phyloP scores from a whole-genome alignment of 1,140 invertebrate genomes.

The Camponotus pennsylvanicus region DNA sequence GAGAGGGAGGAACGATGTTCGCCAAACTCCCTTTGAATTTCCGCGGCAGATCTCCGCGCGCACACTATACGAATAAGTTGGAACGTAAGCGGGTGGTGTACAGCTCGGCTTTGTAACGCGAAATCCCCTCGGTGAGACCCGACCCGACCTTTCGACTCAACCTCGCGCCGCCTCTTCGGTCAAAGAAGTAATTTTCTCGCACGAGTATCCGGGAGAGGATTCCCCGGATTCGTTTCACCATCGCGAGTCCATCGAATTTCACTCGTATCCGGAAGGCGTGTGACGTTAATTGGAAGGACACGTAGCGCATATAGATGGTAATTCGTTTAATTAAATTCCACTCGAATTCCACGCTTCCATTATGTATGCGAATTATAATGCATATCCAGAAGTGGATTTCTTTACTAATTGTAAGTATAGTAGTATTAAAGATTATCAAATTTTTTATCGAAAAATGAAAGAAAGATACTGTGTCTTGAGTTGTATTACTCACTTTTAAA shows the following conservation, averaged over 20 bases:
- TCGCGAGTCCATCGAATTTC: conserved; percentile 36
- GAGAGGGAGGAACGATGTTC: neutral
- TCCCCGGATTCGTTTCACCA: neutral
- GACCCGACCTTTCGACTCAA: conserved; percentile 16
- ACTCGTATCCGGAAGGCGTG: neutral
- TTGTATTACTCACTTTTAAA: neutral
- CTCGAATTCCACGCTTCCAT: conserved; percentile 26
- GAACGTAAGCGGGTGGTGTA: conserved; percentile 23
- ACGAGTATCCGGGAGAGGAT: neutral
- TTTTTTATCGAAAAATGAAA: neutral
- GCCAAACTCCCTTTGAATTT: conserved; percentile 54
- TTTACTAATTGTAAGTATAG: conserved; percentile 20
- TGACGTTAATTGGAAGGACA: conserved; percentile 45
- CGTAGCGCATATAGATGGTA: conserved; percentile 28
- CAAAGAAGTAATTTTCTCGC: conserved; percentile 48
- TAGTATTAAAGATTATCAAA: conserved; percentile 11
- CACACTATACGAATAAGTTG: conserved; percentile 46
- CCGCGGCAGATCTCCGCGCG: conserved; percentile 13
- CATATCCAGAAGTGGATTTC: conserved; percentile 39
- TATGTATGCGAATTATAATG: conserved; percentile 40
- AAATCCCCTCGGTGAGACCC: conserved; percentile 26
- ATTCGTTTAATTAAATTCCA: conserved; percentile 58
- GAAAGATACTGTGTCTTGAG: neutral
- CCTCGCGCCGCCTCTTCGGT: neutral
- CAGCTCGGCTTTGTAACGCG: conserved; percentile 53